Base-by-base conservation (phyloP, 2,888 invertebrate genomes). In the Blastobasis lacticolella region DNA sequence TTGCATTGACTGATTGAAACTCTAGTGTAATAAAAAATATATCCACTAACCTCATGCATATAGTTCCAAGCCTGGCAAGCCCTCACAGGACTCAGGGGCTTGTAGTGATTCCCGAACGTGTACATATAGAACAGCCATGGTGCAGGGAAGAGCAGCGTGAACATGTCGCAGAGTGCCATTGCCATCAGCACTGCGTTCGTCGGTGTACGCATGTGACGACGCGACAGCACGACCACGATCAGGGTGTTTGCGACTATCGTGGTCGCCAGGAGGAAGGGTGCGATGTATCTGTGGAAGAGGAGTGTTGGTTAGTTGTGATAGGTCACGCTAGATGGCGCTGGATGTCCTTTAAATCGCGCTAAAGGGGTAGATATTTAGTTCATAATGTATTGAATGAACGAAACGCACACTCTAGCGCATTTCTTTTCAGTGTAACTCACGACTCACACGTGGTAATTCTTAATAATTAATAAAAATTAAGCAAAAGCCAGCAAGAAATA, bases 81-180 rank as follows among this genome's bases (percentile, higher is more conserved):
- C 57, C 91, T 89, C 5, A 92, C 90, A 4, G 93, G 95, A 70
- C 91, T 93, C 66, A 94, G 81, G 6, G 94, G 94, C 69, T 95
- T 94, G 79, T 93, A 92, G 73, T 96, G 95, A 78, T 96, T 94
- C 37, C 95, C 95, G 62, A 96, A 92, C 0, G 96, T 95, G 86
- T 95, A 97, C 93, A 96, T 95, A 75, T 97, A 96, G 79, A 97
- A 92, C 48, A 97, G 92, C 92, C 96, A 96, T 0, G 97, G 97
- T 0, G 96, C 94, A 0, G 97, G 96, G 71, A 96, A 94, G 50
- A 96, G 90, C 69, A 97, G 93, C 0, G 97, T 98, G 76, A 97
- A 92, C 93, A 97, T 94, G 82, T 98, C 98, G 63, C 96, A 96
- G 5, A 98, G 90, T 0, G 98, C 97, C 97, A 98, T 98, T n/a